phyloP scores from a whole-genome alignment of 2,113 vertebrate genomes.

The Petrocephalus microphthalmus region DNA sequence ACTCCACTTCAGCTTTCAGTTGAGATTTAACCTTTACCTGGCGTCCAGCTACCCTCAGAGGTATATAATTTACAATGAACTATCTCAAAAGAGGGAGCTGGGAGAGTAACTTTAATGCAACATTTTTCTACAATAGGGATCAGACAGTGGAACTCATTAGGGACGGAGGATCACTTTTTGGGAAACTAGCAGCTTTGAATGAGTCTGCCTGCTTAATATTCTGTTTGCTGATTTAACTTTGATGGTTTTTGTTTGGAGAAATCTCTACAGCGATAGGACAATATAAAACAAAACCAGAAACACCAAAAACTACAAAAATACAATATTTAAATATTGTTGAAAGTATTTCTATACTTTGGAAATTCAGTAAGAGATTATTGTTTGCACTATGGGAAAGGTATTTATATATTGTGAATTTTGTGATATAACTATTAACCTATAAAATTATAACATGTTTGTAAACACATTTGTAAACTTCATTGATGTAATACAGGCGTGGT shows the following conservation, averaged over 20 bases:
- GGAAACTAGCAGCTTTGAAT: neutral
- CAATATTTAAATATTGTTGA: neutral
- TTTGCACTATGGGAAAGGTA: neutral
- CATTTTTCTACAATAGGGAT: neutral
- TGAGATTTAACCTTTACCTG: neutral
- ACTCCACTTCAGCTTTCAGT: neutral
- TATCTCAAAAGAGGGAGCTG: neutral
- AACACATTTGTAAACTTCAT: neutral
- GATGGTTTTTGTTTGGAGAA: neutral
- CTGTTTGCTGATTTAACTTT: neutral
- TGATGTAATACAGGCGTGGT: neutral
- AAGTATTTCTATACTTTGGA: neutral
- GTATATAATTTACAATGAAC: neutral
- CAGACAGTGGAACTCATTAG: neutral
- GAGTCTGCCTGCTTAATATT: neutral
- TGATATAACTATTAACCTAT: neutral
- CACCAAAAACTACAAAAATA: no score
- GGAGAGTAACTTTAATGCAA: neutral
- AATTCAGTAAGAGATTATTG: neutral
- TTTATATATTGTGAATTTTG: neutral
- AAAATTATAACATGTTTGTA: neutral
- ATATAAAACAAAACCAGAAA: neutral
- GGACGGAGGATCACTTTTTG: neutral
- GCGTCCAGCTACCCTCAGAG: neutral
- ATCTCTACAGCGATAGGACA: neutral